phyloP scores from a whole-genome alignment of 2,797 vertebrate species.

The Girardinus metallicus region DNA sequence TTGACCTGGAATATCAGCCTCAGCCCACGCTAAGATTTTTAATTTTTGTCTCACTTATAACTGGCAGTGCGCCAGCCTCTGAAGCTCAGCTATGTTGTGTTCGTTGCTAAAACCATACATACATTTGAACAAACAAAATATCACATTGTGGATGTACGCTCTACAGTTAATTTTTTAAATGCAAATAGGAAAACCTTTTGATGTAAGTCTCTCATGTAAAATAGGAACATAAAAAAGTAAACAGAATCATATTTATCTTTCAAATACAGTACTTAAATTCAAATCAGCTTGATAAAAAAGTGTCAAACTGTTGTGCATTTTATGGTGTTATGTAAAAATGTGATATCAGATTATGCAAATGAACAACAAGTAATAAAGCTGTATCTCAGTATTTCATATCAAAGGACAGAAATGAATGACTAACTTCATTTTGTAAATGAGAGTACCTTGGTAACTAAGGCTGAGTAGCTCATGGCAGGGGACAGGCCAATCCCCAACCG shows the following conservation, averaged over 20 bases:
- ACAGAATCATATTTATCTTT: not conserved
- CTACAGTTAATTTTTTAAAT: not conserved
- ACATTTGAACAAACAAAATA: not conserved
- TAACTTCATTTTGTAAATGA: not conserved
- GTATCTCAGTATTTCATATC: not conserved
- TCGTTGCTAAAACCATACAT: not conserved
- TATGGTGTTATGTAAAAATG: not conserved
- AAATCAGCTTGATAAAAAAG: not conserved
- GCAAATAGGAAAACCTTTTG: not conserved
- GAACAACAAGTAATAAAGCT: not conserved
- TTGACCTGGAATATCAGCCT: slow-evolving; percentile 48
- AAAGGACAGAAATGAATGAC: slow-evolving; percentile 13
- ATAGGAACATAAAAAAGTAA: not conserved
- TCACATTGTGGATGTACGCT: not conserved
- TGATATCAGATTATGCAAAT: not conserved
- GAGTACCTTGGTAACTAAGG: slow-evolving; percentile 91
- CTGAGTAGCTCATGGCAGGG: slow-evolving; percentile 99
- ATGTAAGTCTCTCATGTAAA: not conserved
- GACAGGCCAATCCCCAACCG: slow-evolving; percentile 96
- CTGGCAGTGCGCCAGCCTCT: slow-evolving; percentile 34
- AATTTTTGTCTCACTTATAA: slow-evolving; percentile 29
- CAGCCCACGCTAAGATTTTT: slow-evolving; percentile 52
- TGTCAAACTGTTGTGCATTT: not conserved
- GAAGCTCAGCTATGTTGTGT: slow-evolving; percentile 22
- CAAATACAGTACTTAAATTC: not conserved